Evolutionary conservation across 2,888 invertebrate genomes (phyloP).

Genomic region (Mechanitis mazaeus): DNA sequence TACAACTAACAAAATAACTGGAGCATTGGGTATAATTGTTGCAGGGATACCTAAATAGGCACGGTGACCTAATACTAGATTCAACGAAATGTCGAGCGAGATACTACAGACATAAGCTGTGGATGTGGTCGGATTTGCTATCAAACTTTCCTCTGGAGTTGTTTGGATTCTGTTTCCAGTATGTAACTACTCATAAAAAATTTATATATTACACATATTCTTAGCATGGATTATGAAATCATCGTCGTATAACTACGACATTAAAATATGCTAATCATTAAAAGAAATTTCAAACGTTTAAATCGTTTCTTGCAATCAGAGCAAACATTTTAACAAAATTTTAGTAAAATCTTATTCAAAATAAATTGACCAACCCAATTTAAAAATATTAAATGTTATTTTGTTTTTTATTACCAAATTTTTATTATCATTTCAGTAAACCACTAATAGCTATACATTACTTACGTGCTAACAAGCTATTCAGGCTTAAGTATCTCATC

Average conservation of each 20-base stretch:
- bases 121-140: constrained; percentile 54
- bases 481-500: constrained; percentile 57
- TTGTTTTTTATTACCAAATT: constrained; percentile 20
- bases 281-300: no score
- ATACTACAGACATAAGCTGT: constrained; percentile 53
- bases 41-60: constrained; percentile 59
- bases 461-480: constrained; percentile 51
- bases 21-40: constrained; percentile 8
- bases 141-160: constrained; percentile 57
- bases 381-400: constrained; percentile 39
- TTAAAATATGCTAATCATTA: no score
- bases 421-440: constrained; percentile 34
- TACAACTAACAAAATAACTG: background rate
- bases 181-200: constrained; percentile 40
- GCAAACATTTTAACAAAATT: no score
- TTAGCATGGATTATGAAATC: background rate
- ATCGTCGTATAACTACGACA: no score
- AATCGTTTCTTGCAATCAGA: no score
- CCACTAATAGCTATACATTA: constrained; percentile 52
- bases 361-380: constrained; percentile 11
- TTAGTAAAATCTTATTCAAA: no score
- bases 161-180: constrained; percentile 55
- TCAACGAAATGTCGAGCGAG: constrained; percentile 51
- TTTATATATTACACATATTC: constrained; percentile 17
- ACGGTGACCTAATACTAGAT: constrained; percentile 49